Conservation (phyloP, 2,888 invertebrate species). For the Lasioglossum lativentre region DNA sequence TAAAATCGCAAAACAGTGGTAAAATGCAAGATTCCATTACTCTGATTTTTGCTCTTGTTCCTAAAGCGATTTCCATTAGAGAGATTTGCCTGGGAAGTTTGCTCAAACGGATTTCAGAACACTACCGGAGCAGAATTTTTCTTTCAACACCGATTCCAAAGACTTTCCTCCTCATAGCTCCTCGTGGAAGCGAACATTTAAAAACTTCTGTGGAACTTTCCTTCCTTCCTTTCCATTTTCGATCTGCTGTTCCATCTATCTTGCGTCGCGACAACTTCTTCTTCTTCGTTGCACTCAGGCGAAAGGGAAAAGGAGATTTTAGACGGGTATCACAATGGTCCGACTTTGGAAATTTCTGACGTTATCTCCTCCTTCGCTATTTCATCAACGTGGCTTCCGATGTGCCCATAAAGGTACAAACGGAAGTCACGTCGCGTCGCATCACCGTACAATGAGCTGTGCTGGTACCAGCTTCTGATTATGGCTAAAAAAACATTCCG, state of each 20-base stretch:
- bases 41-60: background rate
- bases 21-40: background rate
- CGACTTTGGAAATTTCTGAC: constrained; percentile 56
- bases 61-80: constrained; percentile 16
- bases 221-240: background rate
- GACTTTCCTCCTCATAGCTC: background rate
- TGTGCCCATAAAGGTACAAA: constrained; percentile 55
- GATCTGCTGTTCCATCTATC: constrained; percentile 3
- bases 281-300: background rate
- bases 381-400: constrained; percentile 46
- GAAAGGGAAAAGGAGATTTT: constrained; percentile 37
- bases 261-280: background rate
- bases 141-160: background rate
- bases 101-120: background rate
- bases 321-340: constrained; percentile 32
- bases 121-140: background rate
- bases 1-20: background rate
- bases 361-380: constrained; percentile 52
- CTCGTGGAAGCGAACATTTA: background rate
- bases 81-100: background rate
- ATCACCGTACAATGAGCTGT: constrained; percentile 57
- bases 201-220: background rate
- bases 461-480: constrained; percentile 57
- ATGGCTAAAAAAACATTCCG: constrained; percentile 26
- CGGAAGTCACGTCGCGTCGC: constrained; percentile 62